Evolutionary conservation across 2,797 vertebrate species (phyloP).

Genomic region (Gorsachius magnificus): DNA sequence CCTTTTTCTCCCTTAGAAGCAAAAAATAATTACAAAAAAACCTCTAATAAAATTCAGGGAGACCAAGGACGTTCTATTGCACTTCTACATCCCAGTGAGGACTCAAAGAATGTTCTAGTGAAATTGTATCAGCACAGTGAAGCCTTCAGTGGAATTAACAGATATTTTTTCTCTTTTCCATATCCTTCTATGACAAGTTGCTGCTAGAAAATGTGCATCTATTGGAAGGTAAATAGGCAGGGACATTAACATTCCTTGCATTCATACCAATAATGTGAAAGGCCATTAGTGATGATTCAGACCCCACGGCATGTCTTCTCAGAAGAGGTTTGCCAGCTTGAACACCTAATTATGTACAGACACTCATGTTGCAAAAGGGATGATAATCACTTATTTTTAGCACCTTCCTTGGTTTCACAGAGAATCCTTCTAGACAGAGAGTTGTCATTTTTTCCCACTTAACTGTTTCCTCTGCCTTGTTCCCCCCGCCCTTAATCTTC

Average conservation of each 20-base stretch:
- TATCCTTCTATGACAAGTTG: not conserved
- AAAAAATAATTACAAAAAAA: not conserved
- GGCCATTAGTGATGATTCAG: not conserved
- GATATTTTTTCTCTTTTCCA: not conserved
- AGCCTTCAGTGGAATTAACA: not conserved
- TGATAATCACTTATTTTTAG: not conserved
- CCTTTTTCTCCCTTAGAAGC: not conserved
- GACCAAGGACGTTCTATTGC: not conserved
- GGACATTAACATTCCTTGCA: not conserved
- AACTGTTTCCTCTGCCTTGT: not conserved
- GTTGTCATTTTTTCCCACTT: not conserved
- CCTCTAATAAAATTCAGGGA: not conserved
- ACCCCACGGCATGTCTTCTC: not conserved
- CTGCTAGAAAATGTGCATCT: not conserved
- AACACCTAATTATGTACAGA: not conserved
- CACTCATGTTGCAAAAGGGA: not conserved
- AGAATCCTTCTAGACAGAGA: not conserved
- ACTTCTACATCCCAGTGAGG: not conserved
- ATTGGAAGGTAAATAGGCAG: not conserved
- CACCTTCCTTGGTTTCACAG: not conserved
- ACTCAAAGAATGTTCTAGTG: not conserved
- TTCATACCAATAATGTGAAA: not conserved
- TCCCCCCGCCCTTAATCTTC: not conserved
- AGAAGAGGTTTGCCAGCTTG: not conserved
- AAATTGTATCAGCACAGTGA: not conserved